Conservation (phyloP, 1,140 invertebrate species). For the Penaeus indicus region DNA sequence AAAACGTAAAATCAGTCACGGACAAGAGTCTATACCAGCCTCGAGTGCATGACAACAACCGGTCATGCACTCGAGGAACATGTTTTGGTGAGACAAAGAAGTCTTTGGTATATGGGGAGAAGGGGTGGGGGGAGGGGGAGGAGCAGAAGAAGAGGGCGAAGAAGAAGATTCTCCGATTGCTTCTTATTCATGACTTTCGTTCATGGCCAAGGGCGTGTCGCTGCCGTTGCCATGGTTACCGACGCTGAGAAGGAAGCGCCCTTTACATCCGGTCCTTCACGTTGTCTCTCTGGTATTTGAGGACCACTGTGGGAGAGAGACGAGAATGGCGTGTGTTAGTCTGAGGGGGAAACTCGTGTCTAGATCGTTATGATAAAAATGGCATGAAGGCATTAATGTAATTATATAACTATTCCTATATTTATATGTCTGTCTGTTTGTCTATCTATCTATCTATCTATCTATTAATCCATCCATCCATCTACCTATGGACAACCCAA, state of each 20-base stretch:
- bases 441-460: too few species aligned
- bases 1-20: too few species aligned
- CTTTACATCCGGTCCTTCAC: slow-evolving; percentile 59
- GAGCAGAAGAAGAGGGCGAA: too few species aligned
- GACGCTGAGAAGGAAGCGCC: not conserved
- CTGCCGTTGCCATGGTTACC: too few species aligned
- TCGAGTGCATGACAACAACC: not conserved
- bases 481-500: too few species aligned
- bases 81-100: not conserved
- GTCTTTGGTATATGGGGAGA: not conserved
- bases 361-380: not conserved
- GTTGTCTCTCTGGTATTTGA: slow-evolving; percentile 58
- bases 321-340: not conserved
- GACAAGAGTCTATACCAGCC: too few species aligned
- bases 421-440: too few species aligned
- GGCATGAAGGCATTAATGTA: too few species aligned
- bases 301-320: slow-evolving; percentile 54
- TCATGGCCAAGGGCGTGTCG: too few species aligned
- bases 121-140: too few species aligned
- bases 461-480: too few species aligned
- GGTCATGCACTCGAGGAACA: not conserved
- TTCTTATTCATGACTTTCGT: not conserved
- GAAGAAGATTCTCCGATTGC: not conserved
- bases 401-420: too few species aligned
- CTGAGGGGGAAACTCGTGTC: not conserved